Percentiles rank a stretch among this genome's conserved stretches.
Evolutionary conservation across 2,797 vertebrate species (phyloP).

Genomic region (Sebastes flavidus): DNA sequence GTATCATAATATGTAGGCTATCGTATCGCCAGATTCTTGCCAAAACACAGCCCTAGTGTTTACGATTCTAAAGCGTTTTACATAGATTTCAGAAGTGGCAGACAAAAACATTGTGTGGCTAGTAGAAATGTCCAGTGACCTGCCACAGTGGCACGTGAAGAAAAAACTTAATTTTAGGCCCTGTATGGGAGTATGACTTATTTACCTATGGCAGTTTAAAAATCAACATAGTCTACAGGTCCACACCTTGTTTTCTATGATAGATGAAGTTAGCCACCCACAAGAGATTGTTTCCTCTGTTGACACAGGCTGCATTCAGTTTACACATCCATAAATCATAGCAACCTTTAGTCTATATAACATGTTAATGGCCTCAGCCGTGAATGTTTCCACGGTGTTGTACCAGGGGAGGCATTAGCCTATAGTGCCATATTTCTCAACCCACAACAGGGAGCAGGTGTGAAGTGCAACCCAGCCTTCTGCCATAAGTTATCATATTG

Average conservation of each 20-base stretch:
- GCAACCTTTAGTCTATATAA: neutral
- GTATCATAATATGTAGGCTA: too few species aligned
- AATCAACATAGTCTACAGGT: neutral
- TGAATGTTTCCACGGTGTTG: neutral
- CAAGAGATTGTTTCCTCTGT: neutral
- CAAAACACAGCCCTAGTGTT: too few species aligned
- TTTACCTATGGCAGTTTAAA: neutral
- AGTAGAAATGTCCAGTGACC: too few species aligned
- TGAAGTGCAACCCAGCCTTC: neutral
- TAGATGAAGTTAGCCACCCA: neutral
- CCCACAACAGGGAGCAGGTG: neutral
- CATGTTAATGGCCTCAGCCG: neutral
- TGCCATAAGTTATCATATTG: neutral
- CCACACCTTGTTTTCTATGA: neutral
- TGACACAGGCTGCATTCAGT: neutral
- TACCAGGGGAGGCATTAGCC: neutral
- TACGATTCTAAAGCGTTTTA: too few species aligned
- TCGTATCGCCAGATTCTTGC: too few species aligned
- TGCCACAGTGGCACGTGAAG: too few species aligned
- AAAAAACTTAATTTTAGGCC: too few species aligned
- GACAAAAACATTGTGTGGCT: too few species aligned
- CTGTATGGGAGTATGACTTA: neutral
- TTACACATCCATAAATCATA: neutral
- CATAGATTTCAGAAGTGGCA: too few species aligned
- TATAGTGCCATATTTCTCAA: slow-evolving; percentile 23